A percentile compares a stretch with the other conserved stretches of the same genome.
These are phyloP conservation scores for Falco berigora DNA, from an alignment of 2,797 vertebrate species.

Conservation along the genomic window DNA sequence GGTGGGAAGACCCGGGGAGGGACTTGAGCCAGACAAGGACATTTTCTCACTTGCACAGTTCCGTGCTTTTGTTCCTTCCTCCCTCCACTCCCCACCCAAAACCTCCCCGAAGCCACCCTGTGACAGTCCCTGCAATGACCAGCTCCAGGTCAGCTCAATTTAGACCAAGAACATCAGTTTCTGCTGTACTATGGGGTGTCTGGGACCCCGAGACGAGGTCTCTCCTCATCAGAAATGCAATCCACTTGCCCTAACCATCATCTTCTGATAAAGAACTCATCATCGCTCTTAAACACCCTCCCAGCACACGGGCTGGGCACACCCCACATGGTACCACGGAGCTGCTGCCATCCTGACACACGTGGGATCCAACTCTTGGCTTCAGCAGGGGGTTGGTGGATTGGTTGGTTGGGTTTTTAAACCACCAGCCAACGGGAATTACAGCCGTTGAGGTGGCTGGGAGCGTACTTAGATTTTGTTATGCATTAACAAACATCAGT, in stretches of 20 bases:
- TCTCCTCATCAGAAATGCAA: not conserved
- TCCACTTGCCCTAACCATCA: not conserved
- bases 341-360: not conserved
- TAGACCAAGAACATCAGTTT: not conserved
- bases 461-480: not conserved
- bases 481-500: not conserved
- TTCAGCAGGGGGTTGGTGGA: not conserved
- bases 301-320: not conserved
- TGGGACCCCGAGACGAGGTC: not conserved
- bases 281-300: not conserved
- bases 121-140: not conserved
- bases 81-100: not conserved
- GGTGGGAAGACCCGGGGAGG: not conserved
- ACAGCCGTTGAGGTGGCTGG: not conserved
- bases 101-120: not conserved
- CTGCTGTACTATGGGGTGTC: fast-evolving
- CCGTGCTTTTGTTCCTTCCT: not conserved
- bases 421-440: not conserved
- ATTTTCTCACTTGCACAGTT: not conserved
- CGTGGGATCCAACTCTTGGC: fast-evolving
- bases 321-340: not conserved
- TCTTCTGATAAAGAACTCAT: not conserved
- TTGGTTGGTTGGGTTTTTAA: not conserved
- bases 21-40: not conserved
- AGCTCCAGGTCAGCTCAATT: not conserved